phyloP scores from a whole-genome alignment of 2,888 invertebrate genomes.

The Molorchus minor region DNA sequence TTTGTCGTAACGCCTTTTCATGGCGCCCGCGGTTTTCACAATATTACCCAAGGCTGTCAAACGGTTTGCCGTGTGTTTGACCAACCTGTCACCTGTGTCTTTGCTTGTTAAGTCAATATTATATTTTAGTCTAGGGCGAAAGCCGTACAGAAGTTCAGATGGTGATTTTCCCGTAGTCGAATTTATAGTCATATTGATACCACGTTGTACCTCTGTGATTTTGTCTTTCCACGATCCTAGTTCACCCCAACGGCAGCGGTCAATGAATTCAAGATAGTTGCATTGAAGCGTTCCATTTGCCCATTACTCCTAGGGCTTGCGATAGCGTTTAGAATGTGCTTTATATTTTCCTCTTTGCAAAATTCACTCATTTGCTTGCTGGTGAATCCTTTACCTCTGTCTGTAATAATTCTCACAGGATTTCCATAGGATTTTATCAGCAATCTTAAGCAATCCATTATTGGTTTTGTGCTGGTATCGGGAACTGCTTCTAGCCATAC shows the following conservation, averaged over 20 bases:
- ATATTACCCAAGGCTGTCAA: neutral
- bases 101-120: neutral
- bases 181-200: neutral
- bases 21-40: neutral
- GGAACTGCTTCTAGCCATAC: constrained; percentile 24
- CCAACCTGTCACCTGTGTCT: neutral
- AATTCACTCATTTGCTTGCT: constrained; percentile 1
- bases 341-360: constrained; percentile 6
- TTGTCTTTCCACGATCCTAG: too few relatives aligned
- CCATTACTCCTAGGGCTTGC: constrained; percentile 8
- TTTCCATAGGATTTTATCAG: constrained; percentile 9
- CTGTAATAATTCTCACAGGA: constrained; percentile 6
- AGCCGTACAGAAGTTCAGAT: too few relatives aligned
- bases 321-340: too few relatives aligned
- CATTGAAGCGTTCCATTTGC: constrained; percentile 7
- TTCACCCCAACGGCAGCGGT: constrained; percentile 1
- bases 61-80: neutral
- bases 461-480: constrained; percentile 16
- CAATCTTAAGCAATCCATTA: constrained; percentile 1
- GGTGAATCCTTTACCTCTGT: constrained; percentile 1
- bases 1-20: neutral
- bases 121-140: neutral
- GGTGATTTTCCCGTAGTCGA: neutral
- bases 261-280: neutral
- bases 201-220: constrained; percentile 1